Evolutionary conservation across 2,888 invertebrate species (phyloP), one percentile per base, ranked within the genome.

Genomic region (Ceriagrion tenellum): DNA sequence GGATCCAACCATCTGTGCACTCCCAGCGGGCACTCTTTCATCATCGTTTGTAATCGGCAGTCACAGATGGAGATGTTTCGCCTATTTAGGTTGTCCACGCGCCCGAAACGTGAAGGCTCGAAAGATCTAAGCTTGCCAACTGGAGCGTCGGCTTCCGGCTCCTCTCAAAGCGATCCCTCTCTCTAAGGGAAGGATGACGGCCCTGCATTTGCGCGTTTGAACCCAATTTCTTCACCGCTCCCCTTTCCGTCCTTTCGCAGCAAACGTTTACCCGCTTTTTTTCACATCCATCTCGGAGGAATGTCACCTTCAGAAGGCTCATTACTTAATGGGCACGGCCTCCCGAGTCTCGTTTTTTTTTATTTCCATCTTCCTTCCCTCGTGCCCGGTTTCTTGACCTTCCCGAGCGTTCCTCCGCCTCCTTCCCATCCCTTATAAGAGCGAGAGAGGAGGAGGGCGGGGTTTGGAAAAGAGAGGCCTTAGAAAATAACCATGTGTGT

Each of bases 321-420:
- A 89, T 89, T 89, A 55, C 89, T 89, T 89, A 89, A 89, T 89
- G 89, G 89, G 89, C 55, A 55, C 89, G 55, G 81, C 81, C n/a
- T 26, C 30, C 63, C 59, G 59, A 20, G 59, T 59, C 20, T 47
- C 47, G 8, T 47, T 47, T 47, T 59, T 59, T 59, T 59, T 59
- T 20, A 30, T 91, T 35, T 91, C 59, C 35, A 35, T 40, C 63
- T 35, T 23, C n/a, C 91, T 40, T 91, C n/a, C 89, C 8, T 55
- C 89, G 16, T 91, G 30, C 59, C 56, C 89, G 55, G 47, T 55
- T 55, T 91, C 91, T 91, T 63, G 63, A 47, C n/a, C 89, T 89
- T 89, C 55, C 47, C 91, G 40, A 35, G 91, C 30, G n/a, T 91
- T 23, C 63, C 26, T 16, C 56, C 18, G 10, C 59, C 59, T n/a